phyloP scores from a whole-genome alignment of 2,888 invertebrate genomes.

The Lacanobia oleracea region DNA sequence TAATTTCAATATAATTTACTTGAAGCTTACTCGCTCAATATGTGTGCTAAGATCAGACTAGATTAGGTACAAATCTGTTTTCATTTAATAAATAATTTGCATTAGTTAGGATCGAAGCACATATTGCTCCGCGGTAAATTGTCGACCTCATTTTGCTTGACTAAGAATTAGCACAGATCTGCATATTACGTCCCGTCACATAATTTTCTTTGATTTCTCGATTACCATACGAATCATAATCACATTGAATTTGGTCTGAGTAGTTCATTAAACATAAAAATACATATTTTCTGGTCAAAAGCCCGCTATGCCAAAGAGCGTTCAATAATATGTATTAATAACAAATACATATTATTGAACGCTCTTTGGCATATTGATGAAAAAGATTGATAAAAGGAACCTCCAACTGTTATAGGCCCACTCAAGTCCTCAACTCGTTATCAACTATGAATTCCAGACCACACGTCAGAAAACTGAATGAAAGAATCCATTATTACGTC shows the following conservation, averaged over 20 bases:
- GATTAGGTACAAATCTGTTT: slow-evolving; percentile 25
- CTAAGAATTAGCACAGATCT: not conserved
- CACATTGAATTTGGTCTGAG: slow-evolving; percentile 6
- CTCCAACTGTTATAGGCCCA: not conserved
- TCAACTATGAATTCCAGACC: not conserved
- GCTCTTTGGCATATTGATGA: not conserved
- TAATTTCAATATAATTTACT: slow-evolving; percentile 6
- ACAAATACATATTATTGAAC: too few relatives aligned
- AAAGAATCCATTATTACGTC: slow-evolving; percentile 13
- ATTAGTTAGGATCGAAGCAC: not conserved
- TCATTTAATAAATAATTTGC: slow-evolving; percentile 6
- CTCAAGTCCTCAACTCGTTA: slow-evolving; percentile 3
- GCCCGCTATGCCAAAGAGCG: not conserved
- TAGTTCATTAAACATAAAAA: not conserved
- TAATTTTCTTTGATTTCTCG: slow-evolving; percentile 13
- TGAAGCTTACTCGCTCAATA: not conserved
- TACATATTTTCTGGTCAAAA: not conserved
- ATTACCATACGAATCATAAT: slow-evolving; percentile 3
- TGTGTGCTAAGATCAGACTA: not conserved
- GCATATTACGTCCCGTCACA: not conserved
- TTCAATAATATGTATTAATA: too few relatives aligned
- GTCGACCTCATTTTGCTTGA: not conserved
- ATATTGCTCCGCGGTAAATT: not conserved
- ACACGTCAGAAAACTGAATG: slow-evolving; percentile 11
- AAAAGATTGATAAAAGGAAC: too few relatives aligned